Conservation (phyloP, 2,113 vertebrate species). For the Plestiodon gilberti region DNA sequence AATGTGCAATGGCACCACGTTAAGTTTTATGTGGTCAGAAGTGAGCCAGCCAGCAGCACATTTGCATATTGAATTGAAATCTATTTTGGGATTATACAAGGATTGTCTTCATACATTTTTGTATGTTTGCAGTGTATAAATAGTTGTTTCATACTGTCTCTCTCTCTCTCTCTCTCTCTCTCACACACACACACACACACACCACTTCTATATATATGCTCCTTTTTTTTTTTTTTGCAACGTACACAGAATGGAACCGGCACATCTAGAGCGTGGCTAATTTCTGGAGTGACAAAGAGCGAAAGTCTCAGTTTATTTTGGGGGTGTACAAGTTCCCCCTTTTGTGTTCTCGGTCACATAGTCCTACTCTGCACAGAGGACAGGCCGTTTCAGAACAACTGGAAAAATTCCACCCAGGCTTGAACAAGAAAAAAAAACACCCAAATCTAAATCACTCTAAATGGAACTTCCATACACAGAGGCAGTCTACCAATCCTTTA, state of each 20-base stretch:
- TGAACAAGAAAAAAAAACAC: background rate
- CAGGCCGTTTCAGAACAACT: background rate
- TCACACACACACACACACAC: too few species aligned
- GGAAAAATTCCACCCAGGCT: background rate
- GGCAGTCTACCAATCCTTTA: background rate
- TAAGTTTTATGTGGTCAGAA: too few species aligned
- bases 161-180: too few species aligned
- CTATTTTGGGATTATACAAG: too few species aligned
- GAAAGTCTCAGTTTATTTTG: slow-evolving; percentile 20
- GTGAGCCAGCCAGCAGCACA: too few species aligned
- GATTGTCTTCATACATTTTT: too few species aligned
- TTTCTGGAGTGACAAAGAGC: slow-evolving; percentile 13
- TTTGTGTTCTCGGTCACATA: background rate
- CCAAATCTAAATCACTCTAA: background rate
- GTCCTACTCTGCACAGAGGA: background rate
- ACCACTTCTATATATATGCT: background rate
- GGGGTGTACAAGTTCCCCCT: background rate
- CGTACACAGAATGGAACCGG: background rate
- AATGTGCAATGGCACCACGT: too few species aligned
- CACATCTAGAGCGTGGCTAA: background rate
- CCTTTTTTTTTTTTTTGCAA: background rate
- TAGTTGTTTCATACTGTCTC: too few species aligned
- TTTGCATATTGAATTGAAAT: too few species aligned
- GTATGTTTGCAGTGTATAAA: too few species aligned
- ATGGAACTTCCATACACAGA: background rate